These are phyloP conservation scores for Bos taurus DNA, from an alignment of 2,113 vertebrate genomes.

Conservation along the genomic window DNA sequence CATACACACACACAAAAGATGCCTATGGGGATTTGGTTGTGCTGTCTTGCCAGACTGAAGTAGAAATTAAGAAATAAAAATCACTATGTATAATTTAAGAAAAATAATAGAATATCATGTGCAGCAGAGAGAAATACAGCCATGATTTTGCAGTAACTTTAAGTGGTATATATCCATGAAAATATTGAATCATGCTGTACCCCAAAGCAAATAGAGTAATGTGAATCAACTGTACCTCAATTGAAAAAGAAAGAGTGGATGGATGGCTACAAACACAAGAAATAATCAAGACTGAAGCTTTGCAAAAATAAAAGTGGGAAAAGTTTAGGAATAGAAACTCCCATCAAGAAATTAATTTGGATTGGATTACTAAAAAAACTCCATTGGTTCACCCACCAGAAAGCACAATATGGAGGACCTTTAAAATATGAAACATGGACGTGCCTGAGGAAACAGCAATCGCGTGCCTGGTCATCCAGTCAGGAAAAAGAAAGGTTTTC, in stretches of 20 bases:
- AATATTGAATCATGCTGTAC: background rate
- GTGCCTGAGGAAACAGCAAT: background rate
- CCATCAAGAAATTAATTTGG: background rate
- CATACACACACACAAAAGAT: background rate
- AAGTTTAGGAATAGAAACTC: background rate
- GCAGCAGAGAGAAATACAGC: background rate
- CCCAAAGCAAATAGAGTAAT: background rate
- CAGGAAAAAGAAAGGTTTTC: background rate
- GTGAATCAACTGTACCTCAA: background rate
- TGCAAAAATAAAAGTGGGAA: background rate
- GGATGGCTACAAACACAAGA: background rate
- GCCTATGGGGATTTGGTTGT: background rate
- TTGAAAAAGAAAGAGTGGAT: background rate
- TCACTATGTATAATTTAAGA: background rate
- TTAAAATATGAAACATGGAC: background rate
- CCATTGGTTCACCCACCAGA: background rate
- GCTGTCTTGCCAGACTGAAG: background rate
- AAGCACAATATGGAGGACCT: background rate
- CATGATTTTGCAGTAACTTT: background rate
- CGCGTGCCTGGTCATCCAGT: rapidly evolving
- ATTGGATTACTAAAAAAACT: background rate
- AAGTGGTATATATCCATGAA: background rate
- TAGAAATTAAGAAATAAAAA: background rate
- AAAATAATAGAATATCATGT: background rate
- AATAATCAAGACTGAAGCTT: background rate